Conservation (phyloP, 1,140 invertebrate species). For the Coenobita brevimanus region DNA sequence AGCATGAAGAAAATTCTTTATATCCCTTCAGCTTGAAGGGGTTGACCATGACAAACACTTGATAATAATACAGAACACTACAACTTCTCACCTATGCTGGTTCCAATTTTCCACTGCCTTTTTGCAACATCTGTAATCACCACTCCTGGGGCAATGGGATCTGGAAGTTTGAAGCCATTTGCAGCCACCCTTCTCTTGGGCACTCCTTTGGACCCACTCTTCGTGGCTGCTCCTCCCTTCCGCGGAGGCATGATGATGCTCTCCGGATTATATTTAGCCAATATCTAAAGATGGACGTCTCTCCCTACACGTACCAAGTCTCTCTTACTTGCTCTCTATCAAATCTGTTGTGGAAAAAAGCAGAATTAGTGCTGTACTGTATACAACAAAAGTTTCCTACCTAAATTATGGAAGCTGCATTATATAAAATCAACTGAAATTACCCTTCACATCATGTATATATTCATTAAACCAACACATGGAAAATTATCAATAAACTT, state of each 20-base stretch:
- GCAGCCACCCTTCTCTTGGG: constrained; percentile 69
- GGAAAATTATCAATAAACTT: no score
- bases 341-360: constrained; percentile 25
- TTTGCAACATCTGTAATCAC: constrained; percentile 86
- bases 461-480: no score
- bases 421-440: no score
- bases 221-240: constrained; percentile 53
- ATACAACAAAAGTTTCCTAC: no score
- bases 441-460: no score
- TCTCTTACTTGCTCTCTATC: constrained; percentile 57
- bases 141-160: constrained; percentile 84
- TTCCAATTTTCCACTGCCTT: constrained; percentile 90
- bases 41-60: no score
- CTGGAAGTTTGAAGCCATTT: constrained; percentile 74
- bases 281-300: not conserved
- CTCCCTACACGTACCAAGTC: constrained; percentile 42
- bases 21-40: no score
- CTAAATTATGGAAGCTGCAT: no score
- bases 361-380: no score
- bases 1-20: no score
- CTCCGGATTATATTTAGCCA: not conserved
- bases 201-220: constrained; percentile 53
- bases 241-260: constrained; percentile 61
- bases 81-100: constrained; percentile 85
- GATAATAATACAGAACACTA: no score